These are phyloP conservation scores for Cyphomyrmex costatus DNA, from an alignment of 1,140 invertebrate species.

Conservation along the genomic window DNA sequence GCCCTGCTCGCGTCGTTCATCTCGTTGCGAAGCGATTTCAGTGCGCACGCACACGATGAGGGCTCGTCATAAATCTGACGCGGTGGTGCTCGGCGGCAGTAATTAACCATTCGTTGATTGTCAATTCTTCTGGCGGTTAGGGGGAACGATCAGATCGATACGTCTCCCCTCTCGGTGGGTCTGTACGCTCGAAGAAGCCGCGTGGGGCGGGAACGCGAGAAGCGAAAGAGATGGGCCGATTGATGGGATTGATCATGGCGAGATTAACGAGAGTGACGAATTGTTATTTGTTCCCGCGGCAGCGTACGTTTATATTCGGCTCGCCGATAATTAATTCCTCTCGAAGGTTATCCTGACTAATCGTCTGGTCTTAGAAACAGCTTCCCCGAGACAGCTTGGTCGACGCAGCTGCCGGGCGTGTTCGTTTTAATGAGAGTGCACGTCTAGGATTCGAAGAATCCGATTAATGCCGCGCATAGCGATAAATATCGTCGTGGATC, in stretches of 20 bases:
- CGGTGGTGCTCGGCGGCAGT: slow-evolving; percentile 36
- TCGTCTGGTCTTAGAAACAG: slow-evolving; percentile 55
- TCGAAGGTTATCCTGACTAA: slow-evolving; percentile 62
- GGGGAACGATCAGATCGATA: slow-evolving; percentile 16
- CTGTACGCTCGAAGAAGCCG: slow-evolving; percentile 29
- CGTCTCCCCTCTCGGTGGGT: background rate
- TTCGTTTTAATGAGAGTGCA: slow-evolving; percentile 51
- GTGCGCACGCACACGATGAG: background rate
- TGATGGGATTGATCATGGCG: slow-evolving; percentile 57
- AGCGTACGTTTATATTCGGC: slow-evolving; percentile 47
- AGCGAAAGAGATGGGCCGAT: slow-evolving; percentile 41
- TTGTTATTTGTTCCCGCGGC: slow-evolving; percentile 52
- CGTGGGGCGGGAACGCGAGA: background rate
- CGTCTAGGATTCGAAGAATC: slow-evolving; percentile 52
- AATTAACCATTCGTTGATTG: slow-evolving; percentile 64
- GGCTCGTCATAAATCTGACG: slow-evolving; percentile 63
- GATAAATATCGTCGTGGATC: slow-evolving; percentile 56
- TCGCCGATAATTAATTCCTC: slow-evolving; percentile 55
- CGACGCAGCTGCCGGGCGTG: slow-evolving; percentile 45
- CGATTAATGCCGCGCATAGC: slow-evolving; percentile 50
- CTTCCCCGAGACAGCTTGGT: slow-evolving; percentile 48
- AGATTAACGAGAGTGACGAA: slow-evolving; percentile 60
- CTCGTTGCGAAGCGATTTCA: slow-evolving; percentile 32
- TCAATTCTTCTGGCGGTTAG: slow-evolving; percentile 29
- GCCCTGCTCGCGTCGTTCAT: slow-evolving; percentile 38